phyloP scores from a whole-genome alignment of 2,113 vertebrate species.

The Microtus richardsoni region DNA sequence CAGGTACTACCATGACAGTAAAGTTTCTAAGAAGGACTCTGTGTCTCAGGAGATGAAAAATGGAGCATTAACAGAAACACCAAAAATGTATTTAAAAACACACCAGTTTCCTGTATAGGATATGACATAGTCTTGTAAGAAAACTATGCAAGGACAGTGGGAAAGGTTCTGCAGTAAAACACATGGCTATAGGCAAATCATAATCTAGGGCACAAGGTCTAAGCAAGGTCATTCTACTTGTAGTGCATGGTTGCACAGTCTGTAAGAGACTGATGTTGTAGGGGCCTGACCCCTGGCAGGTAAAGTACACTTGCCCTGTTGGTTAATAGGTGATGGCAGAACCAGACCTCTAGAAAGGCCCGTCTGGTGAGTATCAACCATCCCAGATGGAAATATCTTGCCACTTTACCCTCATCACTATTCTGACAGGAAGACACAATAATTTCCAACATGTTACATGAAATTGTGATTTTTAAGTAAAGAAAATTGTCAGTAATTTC shows the following conservation, averaged over 20 bases:
- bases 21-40: too few relatives aligned
- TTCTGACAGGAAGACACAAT: not conserved
- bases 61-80: too few relatives aligned
- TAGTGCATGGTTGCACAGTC: not conserved
- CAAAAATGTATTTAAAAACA: not conserved
- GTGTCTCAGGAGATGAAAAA: too few relatives aligned
- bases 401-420: not conserved
- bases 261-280: not conserved
- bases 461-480: not conserved
- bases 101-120: not conserved
- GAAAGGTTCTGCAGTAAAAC: too few relatives aligned
- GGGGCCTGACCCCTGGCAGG: not conserved
- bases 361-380: too few relatives aligned
- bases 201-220: not conserved
- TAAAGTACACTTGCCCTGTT: not conserved
- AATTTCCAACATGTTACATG: not conserved
- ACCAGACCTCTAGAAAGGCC: not conserved
- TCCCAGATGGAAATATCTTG: not conserved
- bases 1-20: too few relatives aligned
- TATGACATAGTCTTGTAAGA: not conserved
- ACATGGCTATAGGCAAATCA: not conserved
- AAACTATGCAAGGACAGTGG: not conserved
- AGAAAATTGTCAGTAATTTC: constrained; percentile 27
- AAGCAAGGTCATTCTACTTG: not conserved
- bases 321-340: not conserved